Percentiles rank a stretch among this genome's conserved stretches.
Evolutionary conservation across 2,113 vertebrate genomes (phyloP).

Genomic region (Parus major): DNA sequence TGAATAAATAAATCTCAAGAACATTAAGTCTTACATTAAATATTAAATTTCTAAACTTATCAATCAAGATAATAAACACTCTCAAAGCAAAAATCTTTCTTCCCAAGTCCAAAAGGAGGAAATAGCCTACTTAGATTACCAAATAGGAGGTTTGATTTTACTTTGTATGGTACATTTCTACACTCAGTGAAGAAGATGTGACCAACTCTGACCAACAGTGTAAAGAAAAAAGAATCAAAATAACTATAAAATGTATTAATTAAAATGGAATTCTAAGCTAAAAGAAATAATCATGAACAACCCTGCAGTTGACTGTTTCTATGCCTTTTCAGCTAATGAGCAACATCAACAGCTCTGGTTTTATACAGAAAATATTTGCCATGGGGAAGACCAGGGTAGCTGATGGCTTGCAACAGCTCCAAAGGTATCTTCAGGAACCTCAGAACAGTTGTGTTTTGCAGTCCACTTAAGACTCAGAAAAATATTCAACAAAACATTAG

Average conservation of each 20-base stretch:
- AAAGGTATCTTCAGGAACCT: not conserved
- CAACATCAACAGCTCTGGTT: not conserved
- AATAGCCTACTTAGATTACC: not conserved
- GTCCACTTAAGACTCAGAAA: not conserved
- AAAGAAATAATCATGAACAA: not conserved
- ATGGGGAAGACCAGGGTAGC: not conserved
- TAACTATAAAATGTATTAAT: not conserved
- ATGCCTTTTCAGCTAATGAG: not conserved
- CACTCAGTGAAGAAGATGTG: not conserved
- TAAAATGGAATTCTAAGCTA: not conserved
- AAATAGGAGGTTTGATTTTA: not conserved
- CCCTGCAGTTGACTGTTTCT: accelerated
- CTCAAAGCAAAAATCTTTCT: not conserved
- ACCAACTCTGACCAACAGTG: not conserved
- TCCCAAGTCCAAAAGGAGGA: not conserved
- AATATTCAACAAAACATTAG: not conserved
- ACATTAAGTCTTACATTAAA: not conserved
- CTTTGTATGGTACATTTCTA: not conserved
- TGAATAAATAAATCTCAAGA: not conserved
- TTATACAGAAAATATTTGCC: not conserved
- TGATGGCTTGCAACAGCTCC: not conserved
- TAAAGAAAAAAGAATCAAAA: not conserved
- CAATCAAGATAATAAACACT: not conserved
- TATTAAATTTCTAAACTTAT: not conserved
- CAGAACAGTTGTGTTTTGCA: not conserved